phyloP scores from a whole-genome alignment of 2,113 vertebrate genomes.

The Sylvia atricapilla region DNA sequence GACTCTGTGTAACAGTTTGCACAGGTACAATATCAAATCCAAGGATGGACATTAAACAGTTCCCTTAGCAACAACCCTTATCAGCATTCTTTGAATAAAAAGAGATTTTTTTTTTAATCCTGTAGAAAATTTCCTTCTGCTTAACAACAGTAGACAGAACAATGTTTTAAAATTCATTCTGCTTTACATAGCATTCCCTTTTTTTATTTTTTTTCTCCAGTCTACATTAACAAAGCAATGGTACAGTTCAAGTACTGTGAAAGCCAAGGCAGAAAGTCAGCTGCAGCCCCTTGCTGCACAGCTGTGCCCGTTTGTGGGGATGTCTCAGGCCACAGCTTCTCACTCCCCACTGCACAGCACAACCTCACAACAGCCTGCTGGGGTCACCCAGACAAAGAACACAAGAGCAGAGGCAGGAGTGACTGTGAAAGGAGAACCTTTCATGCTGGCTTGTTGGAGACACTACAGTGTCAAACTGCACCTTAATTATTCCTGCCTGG shows the following conservation, averaged over 20 bases:
- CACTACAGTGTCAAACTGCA: not conserved
- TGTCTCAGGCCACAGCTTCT: not conserved
- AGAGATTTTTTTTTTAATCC: not conserved
- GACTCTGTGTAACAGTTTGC: not conserved
- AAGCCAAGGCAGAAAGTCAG: not conserved
- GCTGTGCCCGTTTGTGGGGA: not conserved
- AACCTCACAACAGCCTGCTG: not conserved
- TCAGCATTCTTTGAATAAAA: not conserved
- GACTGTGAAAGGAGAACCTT: not conserved
- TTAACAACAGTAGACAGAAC: not conserved
- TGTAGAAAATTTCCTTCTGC: not conserved
- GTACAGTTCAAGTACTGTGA: not conserved
- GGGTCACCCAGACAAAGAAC: not conserved
- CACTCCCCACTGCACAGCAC: not conserved
- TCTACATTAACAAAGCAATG: not conserved
- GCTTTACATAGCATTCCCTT: not conserved
- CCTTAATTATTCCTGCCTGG: not conserved
- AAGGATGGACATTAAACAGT: not conserved
- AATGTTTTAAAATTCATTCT: not conserved
- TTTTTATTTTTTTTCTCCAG: not conserved
- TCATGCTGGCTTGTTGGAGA: not conserved
- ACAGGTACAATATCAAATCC: not conserved
- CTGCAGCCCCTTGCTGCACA: not conserved
- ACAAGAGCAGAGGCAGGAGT: not conserved
- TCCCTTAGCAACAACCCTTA: slow-evolving; percentile 15